Conservation (phyloP, 2,888 invertebrate genomes). For the Mesoligia furuncula region DNA sequence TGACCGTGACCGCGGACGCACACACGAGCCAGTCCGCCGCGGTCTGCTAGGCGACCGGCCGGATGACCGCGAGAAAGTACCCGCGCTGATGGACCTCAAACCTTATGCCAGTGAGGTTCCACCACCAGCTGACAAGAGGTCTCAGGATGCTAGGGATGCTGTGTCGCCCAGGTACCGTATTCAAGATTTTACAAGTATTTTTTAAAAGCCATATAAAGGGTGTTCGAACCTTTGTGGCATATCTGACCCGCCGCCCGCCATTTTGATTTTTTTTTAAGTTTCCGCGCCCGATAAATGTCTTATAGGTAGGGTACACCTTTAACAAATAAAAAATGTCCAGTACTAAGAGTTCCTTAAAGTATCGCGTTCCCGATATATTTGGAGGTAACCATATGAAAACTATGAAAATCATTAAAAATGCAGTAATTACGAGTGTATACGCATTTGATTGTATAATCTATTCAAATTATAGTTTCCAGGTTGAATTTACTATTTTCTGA, state of each 20-base stretch:
- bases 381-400: too few relatives aligned
- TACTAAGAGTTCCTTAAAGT: neutral
- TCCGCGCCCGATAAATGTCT: too few relatives aligned
- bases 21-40: conserved; percentile 69
- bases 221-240: neutral
- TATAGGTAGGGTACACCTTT: too few relatives aligned
- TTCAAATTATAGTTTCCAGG: too few relatives aligned
- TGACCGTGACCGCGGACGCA: conserved; percentile 56
- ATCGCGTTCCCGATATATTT: neutral
- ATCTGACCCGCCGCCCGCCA: too few relatives aligned
- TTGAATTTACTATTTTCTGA: neutral
- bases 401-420: too few relatives aligned
- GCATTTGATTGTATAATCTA: too few relatives aligned
- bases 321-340: neutral
- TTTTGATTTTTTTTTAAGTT: too few relatives aligned
- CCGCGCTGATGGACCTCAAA: conserved; percentile 85
- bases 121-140: conserved; percentile 68
- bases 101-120: conserved; percentile 80
- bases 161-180: conserved; percentile 83
- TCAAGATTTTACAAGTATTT: neutral
- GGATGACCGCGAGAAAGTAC: conserved; percentile 77
- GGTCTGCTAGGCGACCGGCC: conserved; percentile 85
- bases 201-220: neutral
- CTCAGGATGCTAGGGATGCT: conserved; percentile 83
- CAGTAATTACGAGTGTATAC: too few relatives aligned